Percentiles rank a stretch among this genome's conserved stretches.
Conservation (phyloP, 2,797 vertebrate species). For the Pyrocephalus nanus region DNA sequence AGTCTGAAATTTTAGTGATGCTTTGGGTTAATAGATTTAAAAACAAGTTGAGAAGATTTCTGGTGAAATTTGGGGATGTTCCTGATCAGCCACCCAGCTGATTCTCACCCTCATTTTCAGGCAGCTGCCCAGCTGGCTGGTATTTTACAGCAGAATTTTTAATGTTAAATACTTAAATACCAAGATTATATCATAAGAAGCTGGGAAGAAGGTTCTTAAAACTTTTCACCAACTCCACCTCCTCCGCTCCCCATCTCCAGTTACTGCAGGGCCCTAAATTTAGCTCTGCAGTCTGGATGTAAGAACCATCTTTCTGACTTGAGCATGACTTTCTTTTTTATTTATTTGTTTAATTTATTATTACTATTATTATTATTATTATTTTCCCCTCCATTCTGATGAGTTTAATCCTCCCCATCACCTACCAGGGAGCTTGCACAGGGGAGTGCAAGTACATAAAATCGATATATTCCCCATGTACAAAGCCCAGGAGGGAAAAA, state of each 20-base stretch:
- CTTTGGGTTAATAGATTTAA: background rate
- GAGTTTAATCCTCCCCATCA: background rate
- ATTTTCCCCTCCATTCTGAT: background rate
- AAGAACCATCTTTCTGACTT: background rate
- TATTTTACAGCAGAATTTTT: background rate
- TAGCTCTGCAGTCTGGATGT: background rate
- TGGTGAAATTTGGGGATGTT: background rate
- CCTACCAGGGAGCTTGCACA: background rate
- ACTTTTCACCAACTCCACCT: constrained; percentile 13
- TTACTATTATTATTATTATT: accelerated
- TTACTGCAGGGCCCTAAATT: constrained; percentile 12
- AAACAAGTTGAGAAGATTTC: background rate
- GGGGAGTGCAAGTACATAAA: background rate
- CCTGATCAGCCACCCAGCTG: background rate
- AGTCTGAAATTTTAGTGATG: background rate
- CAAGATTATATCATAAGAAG: background rate
- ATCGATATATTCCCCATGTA: background rate
- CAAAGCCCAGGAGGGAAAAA: background rate
- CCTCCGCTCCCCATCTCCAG: background rate
- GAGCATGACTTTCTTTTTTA: background rate
- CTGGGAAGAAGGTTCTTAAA: background rate
- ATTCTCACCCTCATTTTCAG: background rate
- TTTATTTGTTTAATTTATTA: background rate
- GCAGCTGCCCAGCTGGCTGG: background rate
- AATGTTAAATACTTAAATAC: background rate